Evolutionary conservation across 2,888 invertebrate species (phyloP), one percentile per base, ranked within the genome.

Genomic region (Cylloceria caligata): DNA sequence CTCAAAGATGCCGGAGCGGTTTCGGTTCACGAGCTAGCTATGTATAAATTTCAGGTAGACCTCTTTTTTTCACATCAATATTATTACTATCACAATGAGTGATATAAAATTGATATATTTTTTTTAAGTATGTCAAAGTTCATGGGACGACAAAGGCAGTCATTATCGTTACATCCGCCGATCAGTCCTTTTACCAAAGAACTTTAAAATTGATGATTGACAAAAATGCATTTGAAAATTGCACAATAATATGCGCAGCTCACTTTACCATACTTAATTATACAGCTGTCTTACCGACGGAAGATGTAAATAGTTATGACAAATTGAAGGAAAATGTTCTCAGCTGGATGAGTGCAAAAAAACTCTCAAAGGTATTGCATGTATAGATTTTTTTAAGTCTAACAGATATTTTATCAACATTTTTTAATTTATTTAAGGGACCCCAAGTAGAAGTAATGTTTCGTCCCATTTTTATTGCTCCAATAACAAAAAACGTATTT

Each of bases 21-120:
- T 9, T 93, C 94, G 80, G 94, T 96, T 0, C 95, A 95, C 88
- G 94, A 94, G 89, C 93, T 96, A 84, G 95, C 95, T 3, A 89
- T 91, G 88, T 90, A 91, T 68, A 91, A 91, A 85, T 92, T 92
- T 85, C 88, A 87, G 74, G 92, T 92, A 89, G 78, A n/a, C n/a
- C n/a, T n/a, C n/a, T n/a, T n/a, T n/a, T n/a, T n/a, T n/a, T n/a
- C n/a, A n/a, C n/a, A n/a, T n/a, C n/a, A n/a, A n/a, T n/a, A n/a
- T n/a, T n/a, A n/a, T n/a, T 9, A 21, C 19, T 21, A 47, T 47
- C 13, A 16, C 16, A 4, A 30, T 30, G 30, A 30, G 30, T 30
- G 34, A 16, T 34, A 7, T 3, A 62, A 16, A 36, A 57, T 45
- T 36, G 36, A 11, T 36, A 55, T 19, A 30, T 72, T 42, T 77